Base-by-base conservation (phyloP, 2,113 vertebrate genomes). In the Sylvilagus bachmani region DNA sequence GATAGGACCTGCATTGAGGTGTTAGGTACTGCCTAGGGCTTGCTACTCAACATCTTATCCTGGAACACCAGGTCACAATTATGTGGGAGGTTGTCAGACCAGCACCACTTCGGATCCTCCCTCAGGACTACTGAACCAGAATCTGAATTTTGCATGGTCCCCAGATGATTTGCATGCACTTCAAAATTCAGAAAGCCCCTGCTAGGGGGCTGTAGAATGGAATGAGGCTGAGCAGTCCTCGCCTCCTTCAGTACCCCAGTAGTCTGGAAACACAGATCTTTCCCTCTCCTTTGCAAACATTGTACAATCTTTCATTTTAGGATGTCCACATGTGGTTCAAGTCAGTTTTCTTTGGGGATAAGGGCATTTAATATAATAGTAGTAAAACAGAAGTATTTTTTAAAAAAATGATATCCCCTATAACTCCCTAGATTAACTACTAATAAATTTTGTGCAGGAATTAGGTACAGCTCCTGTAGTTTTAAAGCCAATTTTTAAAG, bases 401-500 rank as follows among this genome's bases (percentile, higher is more conserved):
- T n/a, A n/a, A 90, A 94, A 64, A 78, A 84, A n/a, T 74, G 19
- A 17, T 61, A 71, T 64, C 19, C n/a, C n/a, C 73, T 90, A 21
- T 11, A 55, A 93, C 17, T 53, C 61, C 58, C n/a, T 88, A 88
- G 58, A 67, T 69, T 74, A 33, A 62, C 21, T 61, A 24, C n/a
- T 85, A 80, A 51, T 58, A 66, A 70, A 53, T 83, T 62, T 66
- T 71, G 2, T 58, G 12, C n/a, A 86, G 10, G 16, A 1, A 84
- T 82, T 69, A 80, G 21, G 31, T 13, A 66, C 11, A 79, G 2
- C 94, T 81, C 77, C 13, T 85, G 17, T 36, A 11, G 24, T 71
- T 90, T 82, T 84, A 79, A 87, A 92, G 66, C 1, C 5, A 77
- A 31, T 80, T 85, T 36, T 93, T 86, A 94, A 91, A 75, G 53